Percentiles rank a stretch among this genome's conserved stretches.
Evolutionary conservation across 2,797 vertebrate species (phyloP).

Genomic region (Cephalopachus bancanus): DNA sequence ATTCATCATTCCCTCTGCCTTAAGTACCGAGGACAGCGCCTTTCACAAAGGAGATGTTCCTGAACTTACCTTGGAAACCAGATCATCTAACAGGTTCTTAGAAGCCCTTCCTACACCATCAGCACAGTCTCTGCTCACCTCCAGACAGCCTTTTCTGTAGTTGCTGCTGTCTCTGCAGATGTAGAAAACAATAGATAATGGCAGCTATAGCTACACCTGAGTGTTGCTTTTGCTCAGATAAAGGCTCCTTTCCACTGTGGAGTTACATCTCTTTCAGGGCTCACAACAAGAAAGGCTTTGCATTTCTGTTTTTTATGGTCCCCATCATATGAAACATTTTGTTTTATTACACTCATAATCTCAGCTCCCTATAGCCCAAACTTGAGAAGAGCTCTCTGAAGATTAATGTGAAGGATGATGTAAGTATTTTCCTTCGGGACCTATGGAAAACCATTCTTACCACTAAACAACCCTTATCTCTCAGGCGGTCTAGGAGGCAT

Average conservation of each 20-base stretch:
- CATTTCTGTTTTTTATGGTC: neutral
- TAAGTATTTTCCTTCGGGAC: neutral
- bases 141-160: neutral
- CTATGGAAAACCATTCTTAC: neutral
- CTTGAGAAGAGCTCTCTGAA: neutral
- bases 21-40: neutral
- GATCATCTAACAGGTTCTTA: neutral
- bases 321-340: neutral
- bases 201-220: no score
- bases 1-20: neutral
- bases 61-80: neutral
- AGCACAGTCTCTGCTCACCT: neutral
- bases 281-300: neutral
- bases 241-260: neutral
- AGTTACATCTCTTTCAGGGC: no score
- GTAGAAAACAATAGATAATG: neutral
- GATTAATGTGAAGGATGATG: neutral
- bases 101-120: neutral
- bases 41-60: fast-evolving
- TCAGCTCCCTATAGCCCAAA: no score
- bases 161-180: no score
- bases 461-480: fast-evolving
- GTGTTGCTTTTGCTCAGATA: neutral
- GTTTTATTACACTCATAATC: neutral
- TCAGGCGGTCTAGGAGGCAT: neutral